Base-by-base conservation (phyloP, 1,140 invertebrate species). In the Caenorhabditis briggsae region DNA sequence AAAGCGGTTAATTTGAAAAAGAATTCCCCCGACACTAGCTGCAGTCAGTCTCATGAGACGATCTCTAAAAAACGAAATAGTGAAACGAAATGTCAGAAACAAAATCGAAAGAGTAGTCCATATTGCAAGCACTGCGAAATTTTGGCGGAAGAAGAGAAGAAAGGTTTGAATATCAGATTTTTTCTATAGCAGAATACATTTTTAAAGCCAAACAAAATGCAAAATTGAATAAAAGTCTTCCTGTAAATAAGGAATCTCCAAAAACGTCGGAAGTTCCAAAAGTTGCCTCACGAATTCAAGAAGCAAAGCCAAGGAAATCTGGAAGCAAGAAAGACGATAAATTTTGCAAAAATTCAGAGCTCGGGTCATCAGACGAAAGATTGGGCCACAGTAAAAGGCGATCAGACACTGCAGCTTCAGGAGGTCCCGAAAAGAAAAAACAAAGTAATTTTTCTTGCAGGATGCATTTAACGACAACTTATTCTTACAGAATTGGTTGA, bases 81-180 rank as follows among this genome's bases (percentile, higher is more conserved):
- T 5, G 11, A 18, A 18, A 48, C 64, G 5, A 70, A 70, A 6
- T 12, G 7, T 5, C 5, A 8, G 46, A 46, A 46, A 20, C 33
- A 18, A 46, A 46, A 20, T 0, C 12, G 8, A n/a, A 43, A 2
- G 6, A 50, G 8, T 2, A 23, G n/a, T 23, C 70, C 70, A 5
- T 78, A 50, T 25, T 78, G 70, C 46, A 78, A 78, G n/a, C 70
- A 78, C 46, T 78, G 70, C 23, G 70, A 78, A n/a, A 12, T 50
- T 3, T 20, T 78, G 5, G 41, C 23, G 20, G 70, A 78, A 50
- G 70, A 78, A 50, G 23, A 78, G 23, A 43, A n/a, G n/a, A 48
- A 53, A 48, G 33, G 70, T 78, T 50, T 53, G 46, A 14, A 65
- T 65, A 33, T 65, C 3, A 65, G 5, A 14, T 16, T 16, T 14